Conservation (phyloP, 2,888 invertebrate species). For the Dryocosmus kuriphilus region DNA sequence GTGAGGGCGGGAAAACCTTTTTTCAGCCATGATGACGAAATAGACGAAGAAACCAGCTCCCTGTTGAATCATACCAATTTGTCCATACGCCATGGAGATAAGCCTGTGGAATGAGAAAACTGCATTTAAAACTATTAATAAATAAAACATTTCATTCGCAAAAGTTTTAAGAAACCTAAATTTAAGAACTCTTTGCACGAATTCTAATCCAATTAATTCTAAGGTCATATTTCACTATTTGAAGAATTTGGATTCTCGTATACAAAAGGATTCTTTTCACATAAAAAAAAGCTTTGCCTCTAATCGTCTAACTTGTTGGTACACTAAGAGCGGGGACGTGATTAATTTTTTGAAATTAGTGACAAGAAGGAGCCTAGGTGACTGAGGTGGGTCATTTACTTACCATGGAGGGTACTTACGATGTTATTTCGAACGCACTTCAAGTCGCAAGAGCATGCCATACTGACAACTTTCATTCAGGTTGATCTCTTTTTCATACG, state of each 20-base stretch:
- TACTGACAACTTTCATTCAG: conserved; percentile 46
- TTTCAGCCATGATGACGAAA: conserved; percentile 99
- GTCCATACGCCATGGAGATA: conserved; percentile 99
- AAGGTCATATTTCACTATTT: conserved; percentile 27
- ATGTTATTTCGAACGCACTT: conserved; percentile 59
- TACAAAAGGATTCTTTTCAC: conserved; percentile 33
- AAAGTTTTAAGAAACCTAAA: neutral
- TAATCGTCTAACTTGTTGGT: conserved; percentile 52
- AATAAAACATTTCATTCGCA: neutral
- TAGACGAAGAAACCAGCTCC: conserved; percentile 99
- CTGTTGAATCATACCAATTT: conserved; percentile 99
- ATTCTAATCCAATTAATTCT: neutral
- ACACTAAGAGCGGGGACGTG: conserved; percentile 52
- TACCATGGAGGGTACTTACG: conserved; percentile 56
- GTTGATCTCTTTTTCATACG: too few species aligned
- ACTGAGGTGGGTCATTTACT: conserved; percentile 57
- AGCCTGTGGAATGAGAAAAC: conserved; percentile 83
- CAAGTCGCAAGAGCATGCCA: conserved; percentile 63
- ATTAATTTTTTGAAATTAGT: conserved; percentile 2
- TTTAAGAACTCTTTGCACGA: neutral
- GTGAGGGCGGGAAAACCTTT: conserved; percentile 95
- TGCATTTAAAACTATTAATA: neutral
- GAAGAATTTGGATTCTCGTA: conserved; percentile 46
- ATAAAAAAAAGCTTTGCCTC: conserved; percentile 41
- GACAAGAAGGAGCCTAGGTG: conserved; percentile 48